A percentile compares a stretch with the other conserved stretches of the same genome.
Conservation (phyloP, 2,113 vertebrate species). For the Polypterus bichir region DNA sequence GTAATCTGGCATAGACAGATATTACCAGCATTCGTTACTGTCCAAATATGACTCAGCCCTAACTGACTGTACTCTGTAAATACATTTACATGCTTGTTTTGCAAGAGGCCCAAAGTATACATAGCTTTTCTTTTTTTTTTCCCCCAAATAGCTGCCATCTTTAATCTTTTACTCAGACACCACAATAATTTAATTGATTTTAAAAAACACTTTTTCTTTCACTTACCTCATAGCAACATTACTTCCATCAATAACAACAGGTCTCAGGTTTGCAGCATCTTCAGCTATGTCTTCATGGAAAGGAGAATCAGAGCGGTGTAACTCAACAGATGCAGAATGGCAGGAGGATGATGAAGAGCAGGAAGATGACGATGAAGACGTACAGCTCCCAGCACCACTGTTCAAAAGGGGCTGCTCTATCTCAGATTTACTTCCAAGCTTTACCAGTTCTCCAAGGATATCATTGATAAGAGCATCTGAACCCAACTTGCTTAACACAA, state of each 20-base stretch:
- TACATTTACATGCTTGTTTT: no score
- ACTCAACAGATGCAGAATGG: constrained; percentile 51
- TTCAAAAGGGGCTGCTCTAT: constrained; percentile 51
- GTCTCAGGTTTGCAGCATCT: constrained; percentile 84
- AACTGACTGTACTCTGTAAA: no score
- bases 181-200: no score
- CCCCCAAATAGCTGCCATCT: no score
- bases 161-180: no score
- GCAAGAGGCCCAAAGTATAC: no score
- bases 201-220: not conserved
- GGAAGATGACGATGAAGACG: constrained; percentile 44
- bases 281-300: constrained; percentile 54
- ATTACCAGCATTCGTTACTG: no score
- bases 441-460: constrained; percentile 91
- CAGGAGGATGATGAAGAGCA: constrained; percentile 48
- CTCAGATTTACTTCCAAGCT: constrained; percentile 83
- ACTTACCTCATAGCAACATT: constrained; percentile 96
- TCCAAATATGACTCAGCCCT: no score
- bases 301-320: constrained; percentile 70
- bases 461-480: constrained; percentile 91
- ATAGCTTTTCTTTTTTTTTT: no score
- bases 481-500: constrained; percentile 87
- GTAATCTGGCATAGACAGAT: no score
- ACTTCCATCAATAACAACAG: constrained; percentile 87
- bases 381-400: constrained; percentile 31